phyloP scores from a whole-genome alignment of 1,140 invertebrate genomes.

The Sinella curviseta region DNA sequence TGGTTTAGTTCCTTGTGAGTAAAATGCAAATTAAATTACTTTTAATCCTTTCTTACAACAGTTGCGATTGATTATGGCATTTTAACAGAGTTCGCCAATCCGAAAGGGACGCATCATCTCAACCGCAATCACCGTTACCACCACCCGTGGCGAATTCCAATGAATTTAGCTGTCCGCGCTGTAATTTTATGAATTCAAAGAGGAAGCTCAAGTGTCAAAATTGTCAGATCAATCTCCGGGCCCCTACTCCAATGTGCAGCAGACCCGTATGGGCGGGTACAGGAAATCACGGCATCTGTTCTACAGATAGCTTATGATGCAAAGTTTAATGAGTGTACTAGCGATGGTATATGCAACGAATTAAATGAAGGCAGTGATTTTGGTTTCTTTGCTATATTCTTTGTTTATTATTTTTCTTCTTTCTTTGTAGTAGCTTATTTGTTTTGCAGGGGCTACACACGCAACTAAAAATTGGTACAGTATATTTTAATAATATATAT shows the following conservation, averaged over 20 bases:
- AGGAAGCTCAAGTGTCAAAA: conserved; percentile 23
- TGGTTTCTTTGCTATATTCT: not conserved
- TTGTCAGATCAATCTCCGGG: not conserved
- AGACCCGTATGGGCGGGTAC: not conserved
- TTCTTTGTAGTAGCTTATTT: not conserved
- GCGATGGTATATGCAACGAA: too few species aligned
- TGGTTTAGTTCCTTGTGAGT: conserved; percentile 1
- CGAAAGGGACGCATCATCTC: not conserved
- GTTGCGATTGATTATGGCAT: not conserved
- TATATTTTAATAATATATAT: not conserved
- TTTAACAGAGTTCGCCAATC: not conserved
- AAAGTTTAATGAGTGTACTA: not conserved
- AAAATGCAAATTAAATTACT: not conserved
- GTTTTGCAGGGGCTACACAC: not conserved
- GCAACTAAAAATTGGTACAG: conserved; percentile 14
- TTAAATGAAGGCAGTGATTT: not conserved
- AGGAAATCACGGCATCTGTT: not conserved
- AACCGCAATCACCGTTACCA: not conserved
- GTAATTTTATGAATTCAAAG: not conserved
- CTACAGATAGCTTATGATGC: not conserved
- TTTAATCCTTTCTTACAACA: not conserved
- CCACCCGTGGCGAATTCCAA: not conserved
- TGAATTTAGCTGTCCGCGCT: conserved; percentile 15
- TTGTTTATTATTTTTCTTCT: not conserved
- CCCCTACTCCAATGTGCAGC: conserved; percentile 7